Conservation (phyloP, 2,113 vertebrate genomes). For the Crypturellus undulatus region DNA sequence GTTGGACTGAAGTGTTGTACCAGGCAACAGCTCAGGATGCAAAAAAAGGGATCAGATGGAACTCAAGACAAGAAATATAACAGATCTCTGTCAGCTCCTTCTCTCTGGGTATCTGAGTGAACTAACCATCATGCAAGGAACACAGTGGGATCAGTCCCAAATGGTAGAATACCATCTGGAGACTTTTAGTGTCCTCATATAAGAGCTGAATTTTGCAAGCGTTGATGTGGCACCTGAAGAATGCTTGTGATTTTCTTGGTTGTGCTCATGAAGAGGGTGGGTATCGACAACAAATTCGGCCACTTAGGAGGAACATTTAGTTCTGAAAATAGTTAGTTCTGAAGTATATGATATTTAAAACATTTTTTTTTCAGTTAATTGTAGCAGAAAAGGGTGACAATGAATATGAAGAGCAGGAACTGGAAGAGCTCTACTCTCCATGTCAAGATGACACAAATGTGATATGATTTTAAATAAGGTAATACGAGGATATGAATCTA, state of each 20-base stretch:
- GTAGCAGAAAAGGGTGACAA: not conserved
- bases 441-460: not conserved
- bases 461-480: accelerated
- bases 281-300: not conserved
- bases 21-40: not conserved
- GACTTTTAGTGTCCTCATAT: not conserved
- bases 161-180: not conserved
- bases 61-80: not conserved
- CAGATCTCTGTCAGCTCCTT: not conserved
- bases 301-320: not conserved
- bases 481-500: not conserved
- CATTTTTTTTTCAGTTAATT: not conserved
- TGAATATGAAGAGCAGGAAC: not conserved
- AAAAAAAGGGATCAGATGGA: not conserved
- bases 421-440: not conserved
- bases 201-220: not conserved
- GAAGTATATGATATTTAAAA: not conserved
- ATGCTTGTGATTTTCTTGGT: not conserved
- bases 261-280: not conserved
- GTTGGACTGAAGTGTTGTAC: accelerated
- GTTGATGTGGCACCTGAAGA: not conserved
- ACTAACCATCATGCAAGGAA: not conserved
- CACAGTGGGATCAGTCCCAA: not conserved
- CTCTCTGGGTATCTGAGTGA: not conserved
- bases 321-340: not conserved